Percentiles rank a stretch among this genome's conserved stretches.
Evolutionary conservation across 2,797 vertebrate species (phyloP).

Genomic region (Heterohyrax brucei): DNA sequence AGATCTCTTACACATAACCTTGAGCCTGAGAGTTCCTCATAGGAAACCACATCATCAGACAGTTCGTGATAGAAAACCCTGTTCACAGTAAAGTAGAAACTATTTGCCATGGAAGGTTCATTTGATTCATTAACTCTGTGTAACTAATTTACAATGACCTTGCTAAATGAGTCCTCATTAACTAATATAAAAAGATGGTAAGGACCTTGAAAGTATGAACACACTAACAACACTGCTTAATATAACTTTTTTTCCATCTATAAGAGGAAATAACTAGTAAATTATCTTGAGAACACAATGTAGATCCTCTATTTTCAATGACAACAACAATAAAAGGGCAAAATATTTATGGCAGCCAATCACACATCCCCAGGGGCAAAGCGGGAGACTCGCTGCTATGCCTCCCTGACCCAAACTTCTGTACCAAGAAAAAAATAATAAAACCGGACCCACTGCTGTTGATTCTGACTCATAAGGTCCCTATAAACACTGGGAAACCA

Average conservation of each 20-base stretch:
- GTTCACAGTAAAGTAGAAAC: background rate
- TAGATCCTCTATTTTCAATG: background rate
- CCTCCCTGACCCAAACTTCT: background rate
- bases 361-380: background rate
- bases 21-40: background rate
- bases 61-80: background rate
- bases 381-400: background rate
- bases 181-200: background rate
- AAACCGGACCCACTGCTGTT: no score
- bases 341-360: background rate
- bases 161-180: background rate
- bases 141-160: background rate
- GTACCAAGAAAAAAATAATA: no score
- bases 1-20: background rate
- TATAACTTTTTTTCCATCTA: background rate
- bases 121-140: background rate
- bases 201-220: background rate
- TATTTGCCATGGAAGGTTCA: background rate
- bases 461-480: no score
- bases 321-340: background rate
- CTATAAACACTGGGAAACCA: no score
- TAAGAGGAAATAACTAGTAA: slow-evolving; percentile 10
- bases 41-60: background rate
- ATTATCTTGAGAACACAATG: slow-evolving; percentile 5
- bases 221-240: background rate